A percentile compares a stretch with the other conserved stretches of the same genome.
These are phyloP conservation scores for Scartelaos histophorus DNA, from an alignment of 2,113 vertebrate species.

Conservation along the genomic window DNA sequence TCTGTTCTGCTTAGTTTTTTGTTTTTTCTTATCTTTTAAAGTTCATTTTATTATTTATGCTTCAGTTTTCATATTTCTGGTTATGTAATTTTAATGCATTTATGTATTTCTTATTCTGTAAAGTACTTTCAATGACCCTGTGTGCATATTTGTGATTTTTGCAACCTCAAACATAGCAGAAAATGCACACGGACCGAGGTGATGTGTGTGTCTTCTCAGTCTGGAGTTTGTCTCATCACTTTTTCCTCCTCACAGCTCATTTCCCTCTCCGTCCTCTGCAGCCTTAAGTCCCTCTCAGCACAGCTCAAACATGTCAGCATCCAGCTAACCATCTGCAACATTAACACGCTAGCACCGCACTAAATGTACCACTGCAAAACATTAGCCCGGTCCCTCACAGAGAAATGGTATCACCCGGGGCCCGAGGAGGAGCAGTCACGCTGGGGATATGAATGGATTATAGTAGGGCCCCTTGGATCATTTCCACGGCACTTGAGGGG, in stretches of 20 bases:
- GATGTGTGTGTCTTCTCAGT: slow-evolving; percentile 44
- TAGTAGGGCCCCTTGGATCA: background rate
- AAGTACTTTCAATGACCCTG: too few relatives aligned
- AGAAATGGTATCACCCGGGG: slow-evolving; percentile 12
- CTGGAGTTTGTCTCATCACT: slow-evolving; percentile 56
- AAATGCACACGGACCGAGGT: background rate
- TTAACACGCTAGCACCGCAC: slow-evolving; percentile 47
- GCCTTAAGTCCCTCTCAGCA: slow-evolving; percentile 48
- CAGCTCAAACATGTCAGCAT: slow-evolving; percentile 53
- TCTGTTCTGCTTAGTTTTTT: too few relatives aligned
- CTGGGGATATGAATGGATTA: slow-evolving; percentile 32
- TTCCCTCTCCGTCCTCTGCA: slow-evolving; percentile 61
- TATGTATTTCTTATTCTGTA: too few relatives aligned
- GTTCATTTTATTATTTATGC: too few relatives aligned
- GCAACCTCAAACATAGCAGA: background rate
- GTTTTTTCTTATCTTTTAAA: too few relatives aligned
- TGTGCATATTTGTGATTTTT: too few relatives aligned
- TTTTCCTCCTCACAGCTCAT: slow-evolving; percentile 66
- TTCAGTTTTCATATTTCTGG: too few relatives aligned
- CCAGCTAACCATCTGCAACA: slow-evolving; percentile 51
- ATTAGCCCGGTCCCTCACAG: slow-evolving; percentile 26
- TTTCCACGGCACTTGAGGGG: slow-evolving; percentile 6
- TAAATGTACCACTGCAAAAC: slow-evolving; percentile 35
- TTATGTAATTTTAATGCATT: too few relatives aligned
- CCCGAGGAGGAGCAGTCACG: slow-evolving; percentile 12